A percentile compares a stretch with the other conserved stretches of the same genome.
These are phyloP conservation scores for Zygothrica quintamaculata DNA, from an alignment of 2,888 invertebrate genomes.

Conservation along the genomic window DNA sequence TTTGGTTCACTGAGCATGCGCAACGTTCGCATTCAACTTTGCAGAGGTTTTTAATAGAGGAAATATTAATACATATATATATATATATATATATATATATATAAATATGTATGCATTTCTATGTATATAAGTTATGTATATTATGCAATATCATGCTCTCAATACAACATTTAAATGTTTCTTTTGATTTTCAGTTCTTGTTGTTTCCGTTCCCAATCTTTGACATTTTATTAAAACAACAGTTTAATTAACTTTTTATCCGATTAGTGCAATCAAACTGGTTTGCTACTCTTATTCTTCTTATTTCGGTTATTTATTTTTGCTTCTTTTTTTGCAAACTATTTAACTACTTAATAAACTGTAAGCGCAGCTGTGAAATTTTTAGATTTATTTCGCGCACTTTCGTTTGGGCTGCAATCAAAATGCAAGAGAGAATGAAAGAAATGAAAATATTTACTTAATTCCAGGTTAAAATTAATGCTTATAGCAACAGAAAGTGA, in stretches of 20 bases:
- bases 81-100: conserved; percentile 4
- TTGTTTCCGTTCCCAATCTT: conserved; percentile 1
- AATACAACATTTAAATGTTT: conserved; percentile 11
- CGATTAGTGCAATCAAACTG: conserved; percentile 50
- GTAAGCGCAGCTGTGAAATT: conserved; percentile 21
- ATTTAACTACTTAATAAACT: conserved; percentile 3
- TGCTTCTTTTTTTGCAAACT: background rate
- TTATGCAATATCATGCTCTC: conserved; percentile 53
- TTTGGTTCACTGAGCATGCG: conserved; percentile 59
- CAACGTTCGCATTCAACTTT: conserved; percentile 63
- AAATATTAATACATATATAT: conserved; percentile 5
- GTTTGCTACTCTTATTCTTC: conserved; percentile 28
- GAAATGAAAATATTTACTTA: too few relatives aligned
- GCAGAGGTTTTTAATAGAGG: conserved; percentile 6
- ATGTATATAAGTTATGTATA: conserved; percentile 11
- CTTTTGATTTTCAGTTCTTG: conserved; percentile 21
- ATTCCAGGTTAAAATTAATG: background rate
- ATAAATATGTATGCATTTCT: background rate
- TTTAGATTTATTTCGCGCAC: conserved; percentile 11
- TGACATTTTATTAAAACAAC: background rate
- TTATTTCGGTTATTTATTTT: too few relatives aligned
- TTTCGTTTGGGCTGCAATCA: conserved; percentile 35
- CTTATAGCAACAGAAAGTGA: background rate
- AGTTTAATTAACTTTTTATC: conserved; percentile 4
- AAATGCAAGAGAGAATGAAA: background rate